Percentiles rank a stretch among this genome's conserved stretches.
Conservation (phyloP, 2,797 vertebrate species). For the Gobio occitaniae region DNA sequence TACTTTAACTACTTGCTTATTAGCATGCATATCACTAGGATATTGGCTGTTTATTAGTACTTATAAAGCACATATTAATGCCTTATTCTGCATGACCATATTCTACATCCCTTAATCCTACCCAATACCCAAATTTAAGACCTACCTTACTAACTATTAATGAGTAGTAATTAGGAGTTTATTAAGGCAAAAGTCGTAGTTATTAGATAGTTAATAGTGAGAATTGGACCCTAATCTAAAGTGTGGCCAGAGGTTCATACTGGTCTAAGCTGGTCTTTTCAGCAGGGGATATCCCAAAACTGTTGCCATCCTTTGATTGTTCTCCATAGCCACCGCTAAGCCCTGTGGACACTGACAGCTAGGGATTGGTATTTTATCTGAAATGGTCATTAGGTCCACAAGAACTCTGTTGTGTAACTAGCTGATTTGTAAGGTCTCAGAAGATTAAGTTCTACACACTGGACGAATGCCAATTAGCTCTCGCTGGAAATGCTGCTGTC, state of each 20-base stretch:
- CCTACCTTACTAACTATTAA: too few relatives aligned
- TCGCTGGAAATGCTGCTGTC: conserved; percentile 31
- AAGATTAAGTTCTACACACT: conserved; percentile 51
- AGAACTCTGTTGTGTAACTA: conserved; percentile 38
- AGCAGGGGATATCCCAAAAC: neutral
- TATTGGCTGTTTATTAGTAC: too few relatives aligned
- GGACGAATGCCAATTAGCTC: conserved; percentile 55
- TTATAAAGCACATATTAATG: too few relatives aligned
- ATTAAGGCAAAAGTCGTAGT: too few relatives aligned
- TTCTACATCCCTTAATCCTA: too few relatives aligned
- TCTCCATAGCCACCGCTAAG: neutral
- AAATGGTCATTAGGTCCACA: conserved; percentile 47
- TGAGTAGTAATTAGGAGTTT: too few relatives aligned
- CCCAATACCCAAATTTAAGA: too few relatives aligned
- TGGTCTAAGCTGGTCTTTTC: conserved; percentile 3
- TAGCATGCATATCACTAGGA: too few relatives aligned
- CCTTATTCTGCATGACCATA: too few relatives aligned
- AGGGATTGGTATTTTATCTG: conserved; percentile 37
- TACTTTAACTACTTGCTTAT: too few relatives aligned
- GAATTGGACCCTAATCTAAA: too few relatives aligned
- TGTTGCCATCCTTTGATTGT: neutral
- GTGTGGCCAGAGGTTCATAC: neutral
- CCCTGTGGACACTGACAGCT: conserved; percentile 19
- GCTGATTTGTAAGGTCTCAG: conserved; percentile 40
- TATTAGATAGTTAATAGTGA: too few relatives aligned